These are phyloP conservation scores for Hymenopus coronatus DNA, from an alignment of 2,888 invertebrate species.

Conservation along the genomic window DNA sequence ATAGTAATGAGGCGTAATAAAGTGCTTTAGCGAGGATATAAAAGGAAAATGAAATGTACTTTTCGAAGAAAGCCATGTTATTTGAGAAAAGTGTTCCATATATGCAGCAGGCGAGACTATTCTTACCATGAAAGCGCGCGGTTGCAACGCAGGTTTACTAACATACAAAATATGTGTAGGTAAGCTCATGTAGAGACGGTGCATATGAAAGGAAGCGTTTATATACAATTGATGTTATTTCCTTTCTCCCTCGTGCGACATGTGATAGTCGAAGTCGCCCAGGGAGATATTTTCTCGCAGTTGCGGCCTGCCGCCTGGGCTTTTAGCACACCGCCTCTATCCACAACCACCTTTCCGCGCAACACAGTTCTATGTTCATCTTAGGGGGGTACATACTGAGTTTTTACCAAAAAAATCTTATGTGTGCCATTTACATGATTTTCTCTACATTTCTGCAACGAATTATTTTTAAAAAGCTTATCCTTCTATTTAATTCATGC, in stretches of 20 bases:
- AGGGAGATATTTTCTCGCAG: conserved; percentile 5
- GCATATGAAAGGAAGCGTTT: background rate
- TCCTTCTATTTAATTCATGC: too few species aligned
- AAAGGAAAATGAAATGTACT: background rate
- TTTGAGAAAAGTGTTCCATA: background rate
- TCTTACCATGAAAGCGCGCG: background rate
- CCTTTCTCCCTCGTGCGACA: background rate
- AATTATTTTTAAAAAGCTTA: too few species aligned
- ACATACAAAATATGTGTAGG: background rate
- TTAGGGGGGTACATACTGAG: too few species aligned
- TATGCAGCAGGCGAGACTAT: background rate
- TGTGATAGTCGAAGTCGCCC: conserved; percentile 1
- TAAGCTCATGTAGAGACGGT: background rate
- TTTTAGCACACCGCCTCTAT: background rate
- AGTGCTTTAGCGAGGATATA: background rate
- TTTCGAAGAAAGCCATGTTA: background rate
- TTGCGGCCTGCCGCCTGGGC: conserved; percentile 10
- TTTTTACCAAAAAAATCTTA: too few species aligned
- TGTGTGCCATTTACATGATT: too few species aligned
- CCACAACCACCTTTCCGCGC: background rate
- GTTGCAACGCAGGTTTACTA: background rate
- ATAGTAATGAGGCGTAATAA: background rate
- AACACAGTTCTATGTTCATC: background rate
- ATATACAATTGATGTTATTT: background rate
- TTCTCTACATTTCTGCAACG: too few species aligned